Percentiles rank a stretch among this genome's conserved stretches.
phyloP scores from a whole-genome alignment of 37 sponge, comb jelly and placozoan genomes.

The Mnemiopsis leidyi region DNA sequence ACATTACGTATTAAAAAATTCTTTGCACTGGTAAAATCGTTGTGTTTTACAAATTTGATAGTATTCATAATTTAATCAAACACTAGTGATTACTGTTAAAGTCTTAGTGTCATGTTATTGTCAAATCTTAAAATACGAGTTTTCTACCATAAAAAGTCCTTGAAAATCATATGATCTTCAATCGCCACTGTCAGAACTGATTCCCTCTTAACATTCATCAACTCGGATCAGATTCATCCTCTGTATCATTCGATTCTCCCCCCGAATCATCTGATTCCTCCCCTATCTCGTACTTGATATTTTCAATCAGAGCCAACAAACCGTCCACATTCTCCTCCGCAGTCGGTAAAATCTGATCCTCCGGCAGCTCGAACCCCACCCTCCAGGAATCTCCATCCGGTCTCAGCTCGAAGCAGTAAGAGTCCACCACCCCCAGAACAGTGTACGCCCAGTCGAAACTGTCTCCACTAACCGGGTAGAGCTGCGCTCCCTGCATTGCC shows the following conservation, averaged over 20 bases:
- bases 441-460: conserved; percentile 54
- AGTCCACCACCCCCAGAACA: background rate
- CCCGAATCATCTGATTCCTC: background rate
- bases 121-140: no score
- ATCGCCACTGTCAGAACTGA: no score
- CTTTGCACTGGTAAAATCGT: no score
- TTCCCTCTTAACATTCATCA: no score
- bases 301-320: conserved; percentile 27
- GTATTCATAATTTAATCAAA: no score
- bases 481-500: background rate
- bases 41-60: no score
- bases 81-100: no score
- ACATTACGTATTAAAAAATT: no score
- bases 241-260: background rate
- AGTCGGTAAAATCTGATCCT: background rate
- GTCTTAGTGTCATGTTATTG: no score
- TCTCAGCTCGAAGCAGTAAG: conserved; percentile 34
- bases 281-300: background rate
- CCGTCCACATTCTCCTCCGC: conserved; percentile 63
- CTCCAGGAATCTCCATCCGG: background rate
- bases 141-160: no score
- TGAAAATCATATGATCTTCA: no score
- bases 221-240: background rate
- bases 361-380: conserved; percentile 21
- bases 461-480: conserved; percentile 16